Evolutionary conservation across 2,888 invertebrate species (phyloP), one percentile per base, ranked within the genome.

Genomic region (Cephus pulcher): DNA sequence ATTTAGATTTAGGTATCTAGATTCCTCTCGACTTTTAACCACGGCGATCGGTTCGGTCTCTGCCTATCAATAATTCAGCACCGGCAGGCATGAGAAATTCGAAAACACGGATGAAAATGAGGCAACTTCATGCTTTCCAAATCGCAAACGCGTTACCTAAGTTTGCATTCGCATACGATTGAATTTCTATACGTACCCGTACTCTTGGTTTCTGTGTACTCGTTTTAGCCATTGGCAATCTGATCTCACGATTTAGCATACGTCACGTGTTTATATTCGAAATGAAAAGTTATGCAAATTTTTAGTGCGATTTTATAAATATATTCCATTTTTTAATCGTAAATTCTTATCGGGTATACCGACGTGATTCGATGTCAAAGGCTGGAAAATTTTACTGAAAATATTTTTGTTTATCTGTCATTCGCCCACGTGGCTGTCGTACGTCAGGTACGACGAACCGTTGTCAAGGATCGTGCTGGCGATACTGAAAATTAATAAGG

Each of bases 41-140:
- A 35, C 56, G 74, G 23, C 82, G 79, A 75, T 77, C 78, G 79
- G 78, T 75, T n/a, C 23, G 56, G 23, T 23, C 2, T 23, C 2
- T 56, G 74, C 74, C 85, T 85, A 88, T 88, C 83, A 88, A 88
- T 88, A 87, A 88, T 88, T 88, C 86, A 88, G 83, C 81, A 81
- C 40, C 75, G 79, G 79, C 81, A 32, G 33, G 82, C 70, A 74
- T 70, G 79, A 78, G 69, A 82, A 78, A 83, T 82, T 85, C 78
- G 83, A 83, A 85, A 86, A 86, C 83, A 86, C 83, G 80, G 82
- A 76, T 71, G 82, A 83, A 82, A 84, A 71, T 71, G 71, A 32
- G 71, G 71, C 71, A 34, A 71, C 71, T 71, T 30, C 71, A 12
- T 71, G 71, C 37, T 80, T 81, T 78, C 75, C 71, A 80, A 80